Conservation (phyloP, 2,888 invertebrate genomes). For the Merodon equestris region DNA sequence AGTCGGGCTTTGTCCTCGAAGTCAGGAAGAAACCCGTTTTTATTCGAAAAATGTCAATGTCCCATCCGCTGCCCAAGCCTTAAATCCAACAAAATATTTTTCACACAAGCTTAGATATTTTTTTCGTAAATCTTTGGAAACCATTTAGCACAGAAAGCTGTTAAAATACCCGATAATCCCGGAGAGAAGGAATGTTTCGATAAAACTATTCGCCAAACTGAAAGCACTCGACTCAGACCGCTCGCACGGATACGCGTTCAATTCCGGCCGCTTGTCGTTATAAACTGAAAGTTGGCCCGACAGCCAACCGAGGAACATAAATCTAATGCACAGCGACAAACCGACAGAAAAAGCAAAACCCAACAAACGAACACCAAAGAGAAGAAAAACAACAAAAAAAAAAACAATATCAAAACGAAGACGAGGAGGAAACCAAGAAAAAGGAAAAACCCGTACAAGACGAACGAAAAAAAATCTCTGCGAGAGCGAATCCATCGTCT, state of each 20-base stretch:
- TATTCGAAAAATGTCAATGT: conserved; percentile 30
- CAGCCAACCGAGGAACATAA: conserved; percentile 56
- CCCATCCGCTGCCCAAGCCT: background rate
- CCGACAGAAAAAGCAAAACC: conserved; percentile 5
- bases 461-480: conserved; percentile 53
- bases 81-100: background rate
- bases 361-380: too few relatives aligned
- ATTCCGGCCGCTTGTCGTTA: conserved; percentile 64
- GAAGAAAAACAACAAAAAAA: conserved; percentile 1
- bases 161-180: too few relatives aligned
- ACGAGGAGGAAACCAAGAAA: background rate
- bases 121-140: background rate
- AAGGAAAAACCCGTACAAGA: background rate
- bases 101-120: background rate
- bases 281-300: conserved; percentile 51
- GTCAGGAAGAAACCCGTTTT: conserved; percentile 51
- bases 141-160: too few relatives aligned
- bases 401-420: too few relatives aligned
- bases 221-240: too few relatives aligned
- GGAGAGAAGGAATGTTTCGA: conserved; percentile 12
- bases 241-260: conserved; percentile 45
- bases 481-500: conserved; percentile 63
- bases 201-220: conserved; percentile 9
- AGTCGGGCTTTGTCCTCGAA: conserved; percentile 19
- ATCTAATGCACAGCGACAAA: conserved; percentile 60